Evolutionary conservation across 2,113 vertebrate genomes (phyloP), one percentile per base, ranked within the genome.

Genomic region (Siniperca knerii): DNA sequence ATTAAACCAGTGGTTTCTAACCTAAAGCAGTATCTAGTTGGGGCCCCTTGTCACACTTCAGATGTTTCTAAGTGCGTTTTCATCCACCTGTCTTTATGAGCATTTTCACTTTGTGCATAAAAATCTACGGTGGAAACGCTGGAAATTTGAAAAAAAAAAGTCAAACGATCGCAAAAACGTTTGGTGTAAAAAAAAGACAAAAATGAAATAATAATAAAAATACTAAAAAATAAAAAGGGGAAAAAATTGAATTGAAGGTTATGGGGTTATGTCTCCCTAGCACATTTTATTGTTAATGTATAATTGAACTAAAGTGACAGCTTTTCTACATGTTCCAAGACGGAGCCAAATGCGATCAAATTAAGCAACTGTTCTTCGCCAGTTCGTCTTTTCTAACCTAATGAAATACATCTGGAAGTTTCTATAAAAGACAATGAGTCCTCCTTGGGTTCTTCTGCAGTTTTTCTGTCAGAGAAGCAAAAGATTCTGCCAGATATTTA

Each of bases 401-500:
- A 70, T 37, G 10, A 62, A 29, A 52, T n/a, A 18, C 60, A 58
- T 61, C 20, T 55, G 25, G 8, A 61, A 18, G n/a, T 23, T 12
- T 67, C 21, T n/a, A n/a, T n/a, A n/a, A n/a, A 54, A 57, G 48
- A 64, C 79, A 68, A 23, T 5, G 10, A 33, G 10, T 64, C 37
- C 8, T 48, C 5, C 2, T 20, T 46, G 60, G 8, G 10, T 25
- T 48, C 44, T 57, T 57, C 67, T 18, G 42, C 9, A 48, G 46
- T 54, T 57, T 52, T 35, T 77, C 42, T 57, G 25, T 16, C n/a
- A 9, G 7, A 13, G 21, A 48, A 37, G n/a, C 42, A 50, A 82
- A 65, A 12, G 18, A 48, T 37, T 68, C 18, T 68, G 0, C 11
- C 74, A 82, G 75, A 84, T 76, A 52, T 84, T 77, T 69, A 76